A percentile compares a stretch with the other conserved stretches of the same genome.
phyloP scores from a whole-genome alignment of 2,888 invertebrate genomes.

The Amitus sp. region DNA sequence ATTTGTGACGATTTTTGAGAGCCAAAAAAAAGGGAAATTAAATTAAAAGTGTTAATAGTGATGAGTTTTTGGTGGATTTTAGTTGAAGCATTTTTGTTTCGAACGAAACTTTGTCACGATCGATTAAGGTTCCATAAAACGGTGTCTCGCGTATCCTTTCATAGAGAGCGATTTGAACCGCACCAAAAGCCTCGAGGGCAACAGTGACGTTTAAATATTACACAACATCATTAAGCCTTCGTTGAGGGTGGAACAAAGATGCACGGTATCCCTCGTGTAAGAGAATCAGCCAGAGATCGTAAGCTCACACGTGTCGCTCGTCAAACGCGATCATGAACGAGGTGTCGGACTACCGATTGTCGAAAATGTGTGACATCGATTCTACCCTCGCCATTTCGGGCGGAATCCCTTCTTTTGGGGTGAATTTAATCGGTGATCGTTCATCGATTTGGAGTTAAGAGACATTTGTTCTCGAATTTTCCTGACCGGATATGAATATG shows the following conservation, averaged over 20 bases:
- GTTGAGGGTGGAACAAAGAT: constrained; percentile 39
- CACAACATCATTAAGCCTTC: constrained; percentile 53
- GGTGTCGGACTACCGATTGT: constrained; percentile 30
- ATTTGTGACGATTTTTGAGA: neutral
- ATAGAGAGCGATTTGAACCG: constrained; percentile 23
- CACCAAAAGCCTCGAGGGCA: constrained; percentile 34
- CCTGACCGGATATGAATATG: too few species aligned
- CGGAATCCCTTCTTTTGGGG: constrained; percentile 25
- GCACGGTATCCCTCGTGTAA: constrained; percentile 34
- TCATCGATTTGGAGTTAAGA: constrained; percentile 30
- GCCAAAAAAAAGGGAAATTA: too few species aligned
- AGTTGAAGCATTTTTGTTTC: neutral
- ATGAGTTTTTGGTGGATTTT: too few species aligned
- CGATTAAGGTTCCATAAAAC: constrained; percentile 36
- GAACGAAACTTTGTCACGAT: too few species aligned
- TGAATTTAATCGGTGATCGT: constrained; percentile 37
- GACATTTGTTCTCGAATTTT: neutral
- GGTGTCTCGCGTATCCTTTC: constrained; percentile 27
- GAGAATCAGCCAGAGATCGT: constrained; percentile 44
- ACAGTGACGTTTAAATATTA: constrained; percentile 51
- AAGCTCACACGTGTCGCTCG: constrained; percentile 47
- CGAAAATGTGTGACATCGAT: constrained; percentile 37
- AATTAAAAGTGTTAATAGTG: too few species aligned
- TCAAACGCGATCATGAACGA: constrained; percentile 40
- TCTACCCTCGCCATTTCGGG: constrained; percentile 28